Base-by-base conservation (phyloP, 2,888 invertebrate species). In the Perdita meconis region DNA sequence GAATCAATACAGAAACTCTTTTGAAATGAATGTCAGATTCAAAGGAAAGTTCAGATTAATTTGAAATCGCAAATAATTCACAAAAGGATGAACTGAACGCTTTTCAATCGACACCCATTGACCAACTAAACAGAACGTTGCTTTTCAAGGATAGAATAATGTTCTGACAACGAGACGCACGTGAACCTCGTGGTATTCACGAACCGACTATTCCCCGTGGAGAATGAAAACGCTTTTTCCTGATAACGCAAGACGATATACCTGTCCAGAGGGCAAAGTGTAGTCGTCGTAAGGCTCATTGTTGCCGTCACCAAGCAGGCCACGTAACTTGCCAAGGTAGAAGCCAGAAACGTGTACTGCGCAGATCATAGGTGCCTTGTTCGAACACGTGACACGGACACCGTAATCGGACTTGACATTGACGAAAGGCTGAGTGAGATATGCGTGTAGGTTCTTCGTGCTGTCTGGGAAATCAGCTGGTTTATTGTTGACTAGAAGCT, bases 221-320 rank as follows among this genome's bases (percentile, higher is more conserved):
- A 2, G 3, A 24, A 24, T 22, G 22, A 24, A 51, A 19, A 0
- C 22, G 22, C 19, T 47, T 10, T 22, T 22, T 16, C 3, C 16
- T 36, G 13, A 53, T 55, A 38, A 78, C 40, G 24, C 30, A 40
- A 34, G 42, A n/a, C 38, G n/a, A 19, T 50, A 22, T 87, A 97
- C 95, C 93, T 95, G 95, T 87, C 97, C 96, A 82, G 95, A 95
- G 13, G 97, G 95, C 42, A 95, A 93, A 69, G 95, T 94, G 91
- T 95, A 95, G 92, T 98, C 98, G 89, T 98, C 97, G 90, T 94
- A 96, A 3, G 95, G 95, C 89, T 98, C 98, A 88, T 97, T 96
- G 94, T 98, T 97, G 72, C 96, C 97, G 86, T 97, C 97, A 76
- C 98, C 98, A 12, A 98, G 94, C 1, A 98, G 94, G 89, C 98